A percentile compares a stretch with the other conserved stretches of the same genome.
These are phyloP conservation scores for Microctonus hyperodae DNA, from an alignment of 2,888 invertebrate genomes.

Conservation along the genomic window DNA sequence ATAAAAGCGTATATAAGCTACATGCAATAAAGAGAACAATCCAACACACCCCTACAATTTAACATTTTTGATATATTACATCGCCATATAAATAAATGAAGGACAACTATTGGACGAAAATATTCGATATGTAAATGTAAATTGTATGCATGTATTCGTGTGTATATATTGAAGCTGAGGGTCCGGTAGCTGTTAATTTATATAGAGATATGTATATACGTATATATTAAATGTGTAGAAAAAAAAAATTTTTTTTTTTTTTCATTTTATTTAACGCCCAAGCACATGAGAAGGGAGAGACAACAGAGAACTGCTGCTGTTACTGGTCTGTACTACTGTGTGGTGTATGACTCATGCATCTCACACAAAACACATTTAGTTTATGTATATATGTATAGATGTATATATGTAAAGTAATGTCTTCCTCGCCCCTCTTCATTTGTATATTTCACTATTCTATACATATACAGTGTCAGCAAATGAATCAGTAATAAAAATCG, in stretches of 20 bases:
- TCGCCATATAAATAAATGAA: not conserved
- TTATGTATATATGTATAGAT: not conserved
- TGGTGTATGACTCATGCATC: not conserved
- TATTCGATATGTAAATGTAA: conserved; percentile 5
- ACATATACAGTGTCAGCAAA: not conserved
- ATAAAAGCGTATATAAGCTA: too few species aligned
- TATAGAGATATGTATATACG: not conserved
- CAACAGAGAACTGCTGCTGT: not conserved
- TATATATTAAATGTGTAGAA: too few species aligned
- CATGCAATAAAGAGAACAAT: conserved; percentile 28
- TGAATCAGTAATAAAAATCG: conserved; percentile 26
- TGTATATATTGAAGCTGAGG: conserved; percentile 12
- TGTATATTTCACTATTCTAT: not conserved
- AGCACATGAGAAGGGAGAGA: conserved; percentile 30
- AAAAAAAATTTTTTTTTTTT: conserved; percentile 23
- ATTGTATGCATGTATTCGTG: too few species aligned
- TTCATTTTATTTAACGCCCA: conserved; percentile 12
- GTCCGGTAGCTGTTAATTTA: conserved; percentile 27
- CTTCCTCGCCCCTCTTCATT: not conserved
- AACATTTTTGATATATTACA: conserved; percentile 27
- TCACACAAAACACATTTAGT: not conserved
- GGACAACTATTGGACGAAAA: conserved; percentile 15
- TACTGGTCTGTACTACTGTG: not conserved
- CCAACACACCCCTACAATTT: conserved; percentile 3
- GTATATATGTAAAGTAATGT: not conserved